These are phyloP conservation scores for Andrena praecox DNA, from an alignment of 2,888 invertebrate genomes.

Conservation along the genomic window DNA sequence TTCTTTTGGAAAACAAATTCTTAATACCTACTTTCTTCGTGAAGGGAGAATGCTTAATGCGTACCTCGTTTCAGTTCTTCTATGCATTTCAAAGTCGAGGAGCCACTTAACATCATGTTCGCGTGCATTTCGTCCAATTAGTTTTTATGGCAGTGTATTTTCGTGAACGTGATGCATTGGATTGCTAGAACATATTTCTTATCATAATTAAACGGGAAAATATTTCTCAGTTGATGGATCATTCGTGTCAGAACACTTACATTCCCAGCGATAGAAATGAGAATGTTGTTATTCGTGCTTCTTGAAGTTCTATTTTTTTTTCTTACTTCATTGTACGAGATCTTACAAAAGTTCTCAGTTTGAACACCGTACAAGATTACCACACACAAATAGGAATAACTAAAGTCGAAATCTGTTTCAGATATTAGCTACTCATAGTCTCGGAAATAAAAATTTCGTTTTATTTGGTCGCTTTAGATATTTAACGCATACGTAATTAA, in stretches of 20 bases:
- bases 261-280: conserved; percentile 6
- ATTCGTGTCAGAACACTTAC: not conserved
- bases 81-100: too few species aligned
- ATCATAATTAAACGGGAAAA: not conserved
- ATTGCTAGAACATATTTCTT: not conserved
- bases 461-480: too few species aligned
- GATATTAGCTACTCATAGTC: too few species aligned
- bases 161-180: not conserved
- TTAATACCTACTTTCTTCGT: conserved; percentile 1
- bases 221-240: conserved; percentile 2
- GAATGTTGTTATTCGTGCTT: not conserved
- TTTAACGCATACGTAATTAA: too few species aligned
- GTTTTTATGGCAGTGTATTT: not conserved
- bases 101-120: too few species aligned
- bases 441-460: too few species aligned
- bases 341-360: too few species aligned
- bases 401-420: too few species aligned
- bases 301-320: not conserved
- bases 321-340: not conserved
- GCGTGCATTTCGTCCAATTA: not conserved
- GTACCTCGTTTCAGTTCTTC: too few species aligned
- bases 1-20: not conserved
- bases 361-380: too few species aligned
- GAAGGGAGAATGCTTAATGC: conserved; percentile 1
- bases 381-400: too few species aligned